Conservation (phyloP, 1,140 invertebrate species). For the Magallana gigas region DNA sequence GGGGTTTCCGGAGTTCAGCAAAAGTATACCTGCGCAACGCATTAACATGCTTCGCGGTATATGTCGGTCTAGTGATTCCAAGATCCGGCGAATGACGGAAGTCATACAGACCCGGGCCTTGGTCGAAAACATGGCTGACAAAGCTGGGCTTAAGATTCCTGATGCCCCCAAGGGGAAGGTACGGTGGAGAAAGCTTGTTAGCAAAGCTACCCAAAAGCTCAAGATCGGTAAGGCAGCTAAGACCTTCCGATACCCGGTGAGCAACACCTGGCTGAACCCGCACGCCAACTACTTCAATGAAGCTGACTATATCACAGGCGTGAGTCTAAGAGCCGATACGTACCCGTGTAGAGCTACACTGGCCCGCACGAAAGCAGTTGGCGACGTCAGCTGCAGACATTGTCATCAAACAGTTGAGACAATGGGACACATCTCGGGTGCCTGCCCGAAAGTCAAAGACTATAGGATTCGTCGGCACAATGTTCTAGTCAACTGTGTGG, state of each 20-base stretch:
- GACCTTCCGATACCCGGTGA: neutral
- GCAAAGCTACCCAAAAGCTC: neutral
- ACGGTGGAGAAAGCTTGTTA: conserved; percentile 21
- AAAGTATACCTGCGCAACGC: conserved; percentile 20
- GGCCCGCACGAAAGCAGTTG: neutral
- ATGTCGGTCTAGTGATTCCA: conserved; percentile 5
- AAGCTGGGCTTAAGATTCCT: conserved; percentile 18
- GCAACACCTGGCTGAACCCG: conserved; percentile 32
- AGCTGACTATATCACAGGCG: conserved; percentile 23
- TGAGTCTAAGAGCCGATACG: conserved; percentile 39
- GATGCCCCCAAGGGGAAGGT: neutral
- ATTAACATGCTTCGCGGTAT: conserved; percentile 37
- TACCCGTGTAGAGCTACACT: conserved; percentile 38
- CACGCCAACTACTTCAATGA: conserved; percentile 31
- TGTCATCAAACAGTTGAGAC: neutral
- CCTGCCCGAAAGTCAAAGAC: conserved; percentile 15
- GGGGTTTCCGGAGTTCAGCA: conserved; percentile 38
- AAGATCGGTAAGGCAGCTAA: neutral
- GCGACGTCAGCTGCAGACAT: conserved; percentile 19
- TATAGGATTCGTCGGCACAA: conserved; percentile 49
- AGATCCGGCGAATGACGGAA: conserved; percentile 48
- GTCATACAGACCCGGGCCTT: neutral
- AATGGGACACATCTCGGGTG: conserved; percentile 43
- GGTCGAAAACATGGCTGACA: neutral
- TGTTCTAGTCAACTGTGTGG: neutral